phyloP scores from a whole-genome alignment of 2,888 invertebrate genomes.

The Meganola albula region DNA sequence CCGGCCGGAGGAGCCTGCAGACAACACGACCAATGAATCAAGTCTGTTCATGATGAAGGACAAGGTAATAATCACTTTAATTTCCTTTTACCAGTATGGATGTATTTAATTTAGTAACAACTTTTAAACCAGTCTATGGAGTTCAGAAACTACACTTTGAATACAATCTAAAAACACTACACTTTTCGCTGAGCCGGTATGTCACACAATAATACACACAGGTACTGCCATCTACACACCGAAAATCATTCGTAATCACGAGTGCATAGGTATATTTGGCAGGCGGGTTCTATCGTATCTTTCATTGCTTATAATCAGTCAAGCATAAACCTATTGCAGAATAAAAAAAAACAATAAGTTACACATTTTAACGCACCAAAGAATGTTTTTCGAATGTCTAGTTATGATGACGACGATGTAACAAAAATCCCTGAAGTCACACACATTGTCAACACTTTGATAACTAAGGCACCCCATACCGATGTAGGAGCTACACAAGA shows the following conservation, averaged over 20 bases:
- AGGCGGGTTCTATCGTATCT: background rate
- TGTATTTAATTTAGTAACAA: background rate
- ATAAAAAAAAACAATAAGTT: background rate
- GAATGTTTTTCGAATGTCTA: conserved; percentile 17
- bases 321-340: background rate
- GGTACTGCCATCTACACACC: background rate
- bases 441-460: conserved; percentile 15
- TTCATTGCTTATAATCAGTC: background rate
- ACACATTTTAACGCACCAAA: conserved; percentile 17
- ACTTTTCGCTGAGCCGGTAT: too few species aligned
- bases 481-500: background rate
- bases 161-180: too few species aligned
- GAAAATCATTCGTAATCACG: background rate
- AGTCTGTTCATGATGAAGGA: background rate
- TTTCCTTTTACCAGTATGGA: too few species aligned
- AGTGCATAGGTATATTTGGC: too few species aligned
- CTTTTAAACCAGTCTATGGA: background rate
- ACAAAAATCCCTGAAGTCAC: conserved; percentile 19
- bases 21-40: conserved; percentile 16
- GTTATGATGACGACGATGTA: conserved; percentile 13
- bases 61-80: too few species aligned
- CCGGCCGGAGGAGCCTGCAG: conserved; percentile 55
- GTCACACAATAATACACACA: background rate
- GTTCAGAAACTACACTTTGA: background rate
- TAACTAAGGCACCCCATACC: conserved; percentile 7